These are phyloP conservation scores for Drosophila navojoa DNA, from an alignment of 1,140 invertebrate species.

Conservation along the genomic window DNA sequence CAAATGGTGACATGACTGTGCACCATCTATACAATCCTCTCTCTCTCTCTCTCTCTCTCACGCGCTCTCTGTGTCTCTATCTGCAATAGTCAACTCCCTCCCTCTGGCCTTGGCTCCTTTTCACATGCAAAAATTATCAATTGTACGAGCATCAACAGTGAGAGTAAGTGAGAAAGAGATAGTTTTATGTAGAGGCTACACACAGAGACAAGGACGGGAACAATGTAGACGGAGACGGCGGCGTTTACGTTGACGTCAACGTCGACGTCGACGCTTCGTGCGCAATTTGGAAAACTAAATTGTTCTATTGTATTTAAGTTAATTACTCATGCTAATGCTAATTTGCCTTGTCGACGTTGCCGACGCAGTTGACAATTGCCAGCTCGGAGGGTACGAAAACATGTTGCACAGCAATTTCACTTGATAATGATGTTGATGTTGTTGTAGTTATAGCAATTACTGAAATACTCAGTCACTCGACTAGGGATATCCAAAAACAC, in stretches of 20 bases:
- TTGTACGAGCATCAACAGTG: constrained; percentile 41
- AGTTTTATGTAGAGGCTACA: too few species aligned
- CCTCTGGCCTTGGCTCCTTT: neutral
- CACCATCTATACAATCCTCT: neutral
- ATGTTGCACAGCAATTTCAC: constrained; percentile 18
- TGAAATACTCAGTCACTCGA: neutral
- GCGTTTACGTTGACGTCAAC: constrained; percentile 7
- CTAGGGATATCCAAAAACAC: neutral
- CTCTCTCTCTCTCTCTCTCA: too few species aligned
- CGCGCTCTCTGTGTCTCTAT: too few species aligned
- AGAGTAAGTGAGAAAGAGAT: neutral
- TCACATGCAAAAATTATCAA: constrained; percentile 73
- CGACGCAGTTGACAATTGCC: constrained; percentile 57
- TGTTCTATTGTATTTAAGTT: constrained; percentile 82
- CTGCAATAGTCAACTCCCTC: too few species aligned
- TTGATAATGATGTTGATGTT: constrained; percentile 2
- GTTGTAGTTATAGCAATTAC: neutral
- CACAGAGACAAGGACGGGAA: constrained; percentile 18
- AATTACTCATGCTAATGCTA: constrained; percentile 81
- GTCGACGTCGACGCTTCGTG: constrained; percentile 30
- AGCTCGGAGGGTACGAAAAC: constrained; percentile 6
- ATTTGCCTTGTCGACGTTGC: constrained; percentile 62
- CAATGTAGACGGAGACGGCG: neutral
- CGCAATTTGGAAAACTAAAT: constrained; percentile 80
- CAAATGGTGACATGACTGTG: constrained; percentile 56